Evolutionary conservation across 2,113 vertebrate species (phyloP).

Genomic region (Dromaius novaehollandiae): DNA sequence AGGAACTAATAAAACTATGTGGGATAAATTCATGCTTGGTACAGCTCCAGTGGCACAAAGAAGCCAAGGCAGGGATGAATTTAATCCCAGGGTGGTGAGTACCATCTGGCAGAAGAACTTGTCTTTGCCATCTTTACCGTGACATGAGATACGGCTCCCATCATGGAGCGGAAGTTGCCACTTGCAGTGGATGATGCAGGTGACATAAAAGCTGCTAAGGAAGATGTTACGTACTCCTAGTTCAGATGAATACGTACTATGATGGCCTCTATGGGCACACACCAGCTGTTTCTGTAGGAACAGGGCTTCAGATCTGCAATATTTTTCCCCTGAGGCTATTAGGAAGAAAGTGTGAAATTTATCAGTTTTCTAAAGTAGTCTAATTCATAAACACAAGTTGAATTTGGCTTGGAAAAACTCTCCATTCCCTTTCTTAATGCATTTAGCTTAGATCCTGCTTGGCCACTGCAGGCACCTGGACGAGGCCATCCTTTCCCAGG

Average conservation of each 20-base stretch:
- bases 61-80: background rate
- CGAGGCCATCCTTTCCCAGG: background rate
- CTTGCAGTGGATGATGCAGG: background rate
- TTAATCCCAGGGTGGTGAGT: background rate
- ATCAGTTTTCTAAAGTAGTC: background rate
- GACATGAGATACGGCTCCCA: background rate
- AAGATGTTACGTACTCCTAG: background rate
- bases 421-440: fast-evolving
- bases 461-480: background rate
- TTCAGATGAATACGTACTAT: background rate
- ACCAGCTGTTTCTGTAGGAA: background rate
- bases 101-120: background rate
- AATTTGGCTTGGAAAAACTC: background rate
- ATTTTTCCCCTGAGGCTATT: background rate
- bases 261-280: background rate
- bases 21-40: background rate
- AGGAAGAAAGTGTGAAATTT: background rate
- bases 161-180: background rate
- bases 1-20: background rate
- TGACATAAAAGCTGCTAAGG: background rate
- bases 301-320: background rate
- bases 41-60: background rate
- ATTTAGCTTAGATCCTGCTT: background rate
- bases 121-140: background rate
- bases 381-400: background rate